A percentile compares a stretch with the other conserved stretches of the same genome.
Evolutionary conservation across 2,797 vertebrate species (phyloP).

Genomic region (Uromys caudimaculatus): DNA sequence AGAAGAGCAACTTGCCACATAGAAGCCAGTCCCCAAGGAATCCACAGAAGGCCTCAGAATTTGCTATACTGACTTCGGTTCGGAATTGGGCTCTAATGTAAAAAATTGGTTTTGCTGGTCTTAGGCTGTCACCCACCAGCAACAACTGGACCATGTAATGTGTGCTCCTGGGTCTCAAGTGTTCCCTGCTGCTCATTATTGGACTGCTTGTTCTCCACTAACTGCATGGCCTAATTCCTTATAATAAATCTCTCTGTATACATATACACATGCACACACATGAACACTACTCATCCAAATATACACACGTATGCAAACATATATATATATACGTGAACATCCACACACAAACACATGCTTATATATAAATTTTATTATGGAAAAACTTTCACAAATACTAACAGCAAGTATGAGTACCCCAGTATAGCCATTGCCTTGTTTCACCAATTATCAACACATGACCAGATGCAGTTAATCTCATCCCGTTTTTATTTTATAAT

Average conservation of each 20-base stretch:
- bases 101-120: neutral
- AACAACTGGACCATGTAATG: neutral
- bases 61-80: neutral
- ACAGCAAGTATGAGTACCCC: neutral
- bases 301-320: neutral
- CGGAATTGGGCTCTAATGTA: neutral
- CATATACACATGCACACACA: neutral
- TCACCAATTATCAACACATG: conserved; percentile 44
- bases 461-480: neutral
- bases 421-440: neutral
- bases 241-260: neutral
- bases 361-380: neutral
- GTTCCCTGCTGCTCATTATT: neutral
- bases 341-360: neutral
- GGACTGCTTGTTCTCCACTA: neutral
- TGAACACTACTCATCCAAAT: neutral
- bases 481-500: conserved; percentile 49
- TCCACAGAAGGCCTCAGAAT: neutral
- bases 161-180: neutral
- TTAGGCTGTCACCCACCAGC: neutral
- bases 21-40: neutral
- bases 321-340: neutral
- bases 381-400: conserved; percentile 23
- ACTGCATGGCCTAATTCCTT: neutral
- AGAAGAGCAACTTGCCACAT: neutral